Base-by-base conservation (phyloP, 2,797 vertebrate species). In the Acipenser oxyrinchus region DNA sequence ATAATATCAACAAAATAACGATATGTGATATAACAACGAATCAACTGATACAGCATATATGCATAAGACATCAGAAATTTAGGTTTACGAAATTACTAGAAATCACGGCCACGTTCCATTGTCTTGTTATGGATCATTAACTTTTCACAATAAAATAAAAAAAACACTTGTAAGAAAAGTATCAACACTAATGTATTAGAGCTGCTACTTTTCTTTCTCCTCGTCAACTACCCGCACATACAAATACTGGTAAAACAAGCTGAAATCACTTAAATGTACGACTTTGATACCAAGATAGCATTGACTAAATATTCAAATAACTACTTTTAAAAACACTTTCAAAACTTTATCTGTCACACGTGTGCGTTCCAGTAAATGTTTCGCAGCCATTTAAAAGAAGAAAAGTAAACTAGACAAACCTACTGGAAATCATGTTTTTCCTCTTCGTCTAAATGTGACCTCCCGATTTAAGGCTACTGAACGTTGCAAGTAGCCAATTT, bases 391-490 rank as follows among this genome's bases (percentile, higher is more conserved):
- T 37, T 37, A 37, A 37, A 37, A 37, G 37, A 37, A 37, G 37
- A 37, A 37, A 37, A 37, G 37, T 5, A 37, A 37, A 37, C 37
- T 5, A 37, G 67, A 72, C 76, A 67, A 79, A 84, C 82, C 82
- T 77, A 78, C 76, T 74, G 78, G 75, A 83, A 73, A 78, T 83
- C 75, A 77, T 74, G 73, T 73, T 79, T 81, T 84, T 81, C 86
- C 78, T 80, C 78, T 80, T 81, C 79, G 81, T 82, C 81, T 89
- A 88, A 90, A 73, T 87, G 88, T 90, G 89, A 90, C 85, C 86
- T 85, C 83, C 75, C 80, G 83, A 84, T 86, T 37, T 79, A 74
- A 75, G 82, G 84, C 87, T 87, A 82, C 84, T 77, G 84, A 78
- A 74, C 57, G 79, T 84, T 83, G 73, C 79, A 79, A 87, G 85